Evolutionary conservation across 2,888 invertebrate genomes (phyloP), one percentile per base, ranked within the genome.

Genomic region (Agrochola macilenta): DNA sequence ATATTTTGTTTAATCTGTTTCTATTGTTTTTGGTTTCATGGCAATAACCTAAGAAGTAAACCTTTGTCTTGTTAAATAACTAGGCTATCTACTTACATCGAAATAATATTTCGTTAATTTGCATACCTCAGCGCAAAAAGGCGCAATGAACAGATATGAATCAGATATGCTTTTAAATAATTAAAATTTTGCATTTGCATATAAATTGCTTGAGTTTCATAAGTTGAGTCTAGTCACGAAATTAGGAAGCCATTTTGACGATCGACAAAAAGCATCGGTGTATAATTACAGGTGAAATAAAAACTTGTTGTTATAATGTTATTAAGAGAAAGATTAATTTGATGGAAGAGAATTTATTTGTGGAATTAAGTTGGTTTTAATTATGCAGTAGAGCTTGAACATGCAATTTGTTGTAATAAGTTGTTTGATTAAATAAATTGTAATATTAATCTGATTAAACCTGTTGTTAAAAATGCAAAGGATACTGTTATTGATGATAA

Each of bases 161-260:
- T 80, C 63, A 86, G 80, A 87, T 86, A 79, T 43, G 73, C 39
- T 81, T 81, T 77, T 63, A 81, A 77, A 83, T 84, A 87, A 87
- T 86, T 83, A 86, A 83, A 81, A 84, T 76, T 86, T 82, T 78
- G 49, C 76, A 87, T 87, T 87, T 86, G 79, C 87, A 88, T 87
- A 83, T 85, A 87, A 86, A 87, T 87, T 86, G 85, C 76, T 74
- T 78, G 66, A 76, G 81, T 72, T 81, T 76, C 69, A 79, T 77
- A 74, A 76, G 74, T 69, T 20, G 23, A 76, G 75, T 82, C 81
- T 87, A 84, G 88, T 83, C 88, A 86, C 80, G 84, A 88, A 87
- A 86, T 86, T 83, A 87, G 60, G 82, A 78, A 87, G 81, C 82
- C 73, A 80, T 84, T 82, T 87, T 80, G 76, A 46, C 52, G 68